These are phyloP conservation scores for Trididemnum clinides DNA, from an alignment of 23 tunicate genomes.

Conservation along the genomic window DNA sequence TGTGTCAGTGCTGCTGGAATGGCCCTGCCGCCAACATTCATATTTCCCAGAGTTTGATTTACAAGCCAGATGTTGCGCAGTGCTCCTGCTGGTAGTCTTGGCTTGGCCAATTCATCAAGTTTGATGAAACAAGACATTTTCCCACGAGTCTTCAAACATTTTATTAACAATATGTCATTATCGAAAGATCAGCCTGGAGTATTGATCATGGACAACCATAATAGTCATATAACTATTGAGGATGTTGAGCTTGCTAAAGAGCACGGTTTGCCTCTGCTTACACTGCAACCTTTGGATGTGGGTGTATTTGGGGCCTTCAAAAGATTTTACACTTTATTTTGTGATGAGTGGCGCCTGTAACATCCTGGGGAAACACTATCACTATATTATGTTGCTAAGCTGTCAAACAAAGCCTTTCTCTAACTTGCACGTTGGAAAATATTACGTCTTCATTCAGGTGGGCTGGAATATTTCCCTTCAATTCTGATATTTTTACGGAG, in stretches of 20 bases:
- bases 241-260: conserved; percentile 1
- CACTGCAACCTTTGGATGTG: not conserved
- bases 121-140: conserved; percentile 5
- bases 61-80: conserved; percentile 9
- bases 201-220: not conserved
- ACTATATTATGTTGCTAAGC: not conserved
- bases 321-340: not conserved
- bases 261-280: not conserved
- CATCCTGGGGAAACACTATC: not conserved
- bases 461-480: not conserved
- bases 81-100: conserved; percentile 14
- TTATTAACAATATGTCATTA: not conserved
- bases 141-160: not conserved
- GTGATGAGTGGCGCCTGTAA: not conserved
- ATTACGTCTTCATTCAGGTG: not conserved
- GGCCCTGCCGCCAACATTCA: conserved; percentile 23
- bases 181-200: conserved; percentile 5
- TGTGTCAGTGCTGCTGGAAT: conserved; percentile 27
- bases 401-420: not conserved
- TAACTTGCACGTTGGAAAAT: not conserved
- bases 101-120: not conserved
- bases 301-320: not conserved
- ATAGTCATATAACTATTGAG: not conserved
- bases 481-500: conserved; percentile 1
- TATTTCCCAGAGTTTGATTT: no score